phyloP scores from a whole-genome alignment of 2,113 vertebrate species.

The Muntiacus muntjak region DNA sequence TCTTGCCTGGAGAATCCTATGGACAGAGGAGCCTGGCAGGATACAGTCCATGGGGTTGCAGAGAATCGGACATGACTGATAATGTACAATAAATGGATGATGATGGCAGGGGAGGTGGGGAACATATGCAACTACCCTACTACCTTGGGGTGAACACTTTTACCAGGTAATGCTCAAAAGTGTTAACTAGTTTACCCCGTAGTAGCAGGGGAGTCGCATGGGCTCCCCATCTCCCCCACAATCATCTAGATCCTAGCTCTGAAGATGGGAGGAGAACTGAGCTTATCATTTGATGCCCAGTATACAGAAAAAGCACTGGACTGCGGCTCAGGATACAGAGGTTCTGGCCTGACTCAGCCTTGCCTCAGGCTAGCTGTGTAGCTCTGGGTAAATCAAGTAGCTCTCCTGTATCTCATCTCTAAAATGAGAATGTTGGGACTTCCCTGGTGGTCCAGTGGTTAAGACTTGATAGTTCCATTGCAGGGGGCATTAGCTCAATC shows the following conservation, averaged over 20 bases:
- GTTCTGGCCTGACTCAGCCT: neutral
- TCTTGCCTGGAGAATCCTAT: neutral
- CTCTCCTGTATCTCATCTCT: neutral
- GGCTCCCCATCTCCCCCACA: neutral
- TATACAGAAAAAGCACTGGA: neutral
- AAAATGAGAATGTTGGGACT: neutral
- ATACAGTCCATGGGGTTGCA: neutral
- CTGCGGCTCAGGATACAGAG: neutral
- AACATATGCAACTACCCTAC: neutral
- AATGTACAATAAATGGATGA: neutral
- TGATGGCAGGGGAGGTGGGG: neutral
- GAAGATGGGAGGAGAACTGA: neutral
- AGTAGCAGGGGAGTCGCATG: neutral
- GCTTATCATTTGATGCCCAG: neutral
- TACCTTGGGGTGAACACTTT: neutral
- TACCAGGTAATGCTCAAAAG: neutral
- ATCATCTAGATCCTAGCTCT: neutral
- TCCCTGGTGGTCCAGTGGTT: neutral
- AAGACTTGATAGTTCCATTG: neutral
- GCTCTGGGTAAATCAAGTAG: neutral
- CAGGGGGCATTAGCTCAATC: neutral
- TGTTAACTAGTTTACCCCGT: neutral
- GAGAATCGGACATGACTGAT: neutral
- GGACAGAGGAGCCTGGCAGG: neutral
- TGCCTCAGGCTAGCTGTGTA: neutral